Evolutionary conservation across 2,113 vertebrate species (phyloP).

Genomic region (Pungitius pungitius): DNA sequence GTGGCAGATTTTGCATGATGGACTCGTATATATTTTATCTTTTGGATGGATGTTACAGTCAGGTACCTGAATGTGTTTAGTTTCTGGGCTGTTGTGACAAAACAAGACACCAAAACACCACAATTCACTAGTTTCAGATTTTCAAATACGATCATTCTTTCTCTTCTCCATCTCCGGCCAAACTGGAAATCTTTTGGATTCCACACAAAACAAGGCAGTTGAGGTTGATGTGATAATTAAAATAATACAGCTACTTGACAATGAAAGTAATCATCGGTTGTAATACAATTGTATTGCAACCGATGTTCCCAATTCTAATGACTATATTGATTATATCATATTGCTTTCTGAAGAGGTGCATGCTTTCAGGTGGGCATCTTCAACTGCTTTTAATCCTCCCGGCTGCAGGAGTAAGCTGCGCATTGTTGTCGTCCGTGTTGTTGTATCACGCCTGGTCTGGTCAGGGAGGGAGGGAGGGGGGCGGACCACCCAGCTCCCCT

Average conservation of each 20-base stretch:
- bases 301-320: too few relatives aligned
- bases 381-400: slow-evolving; percentile 23
- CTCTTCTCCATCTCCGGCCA: too few relatives aligned
- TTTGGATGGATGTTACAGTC: neutral
- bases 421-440: slow-evolving; percentile 34
- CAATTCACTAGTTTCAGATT: neutral
- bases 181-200: neutral
- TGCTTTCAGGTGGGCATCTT: too few relatives aligned
- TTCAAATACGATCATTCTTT: neutral
- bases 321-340: too few relatives aligned
- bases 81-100: neutral
- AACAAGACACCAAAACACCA: neutral
- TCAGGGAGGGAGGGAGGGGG: neutral
- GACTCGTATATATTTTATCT: neutral
- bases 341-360: too few relatives aligned
- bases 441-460: slow-evolving; percentile 16
- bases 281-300: neutral
- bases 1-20: slow-evolving; percentile 24
- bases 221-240: neutral
- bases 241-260: neutral
- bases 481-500: slow-evolving; percentile 58
- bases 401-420: slow-evolving; percentile 29
- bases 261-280: neutral
- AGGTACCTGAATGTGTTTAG: neutral
- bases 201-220: neutral